Percentiles rank a stretch among this genome's conserved stretches.
phyloP scores from a whole-genome alignment of 2,797 vertebrate species.

The Hirundo rustica region DNA sequence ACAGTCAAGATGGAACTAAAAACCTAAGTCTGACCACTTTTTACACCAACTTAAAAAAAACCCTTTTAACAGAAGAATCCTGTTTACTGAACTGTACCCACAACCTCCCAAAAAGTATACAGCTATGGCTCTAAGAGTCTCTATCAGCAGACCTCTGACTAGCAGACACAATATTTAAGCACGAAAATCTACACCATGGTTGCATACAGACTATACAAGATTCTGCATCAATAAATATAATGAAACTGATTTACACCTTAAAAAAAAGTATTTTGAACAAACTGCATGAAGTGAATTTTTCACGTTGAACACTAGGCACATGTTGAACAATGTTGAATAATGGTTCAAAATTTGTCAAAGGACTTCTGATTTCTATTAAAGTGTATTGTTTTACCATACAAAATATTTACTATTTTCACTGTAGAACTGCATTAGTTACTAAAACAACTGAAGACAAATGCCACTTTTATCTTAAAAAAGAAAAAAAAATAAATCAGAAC shows the following conservation, averaged over 20 bases:
- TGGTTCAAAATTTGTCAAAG: neutral
- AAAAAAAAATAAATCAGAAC: neutral
- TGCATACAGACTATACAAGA: conserved; percentile 90
- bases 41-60: conserved; percentile 68
- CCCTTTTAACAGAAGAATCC: conserved; percentile 74
- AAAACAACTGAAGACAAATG: neutral
- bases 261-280: conserved; percentile 60
- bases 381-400: neutral
- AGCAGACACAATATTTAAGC: conserved; percentile 73
- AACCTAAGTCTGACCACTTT: conserved; percentile 72
- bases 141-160: conserved; percentile 72
- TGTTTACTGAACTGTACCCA: conserved; percentile 74
- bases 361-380: neutral
- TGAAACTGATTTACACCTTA: conserved; percentile 32
- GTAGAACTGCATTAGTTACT: neutral
- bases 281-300: conserved; percentile 21
- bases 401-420: neutral
- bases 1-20: conserved; percentile 70
- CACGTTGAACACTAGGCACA: neutral
- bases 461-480: neutral
- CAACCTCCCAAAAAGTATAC: conserved; percentile 74
- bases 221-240: conserved; percentile 57
- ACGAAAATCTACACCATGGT: conserved; percentile 78
- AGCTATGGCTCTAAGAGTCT: conserved; percentile 65
- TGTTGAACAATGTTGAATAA: too few species aligned